These are phyloP conservation scores for Pelosia muscerda DNA, from an alignment of 2,888 invertebrate genomes.

Conservation along the genomic window DNA sequence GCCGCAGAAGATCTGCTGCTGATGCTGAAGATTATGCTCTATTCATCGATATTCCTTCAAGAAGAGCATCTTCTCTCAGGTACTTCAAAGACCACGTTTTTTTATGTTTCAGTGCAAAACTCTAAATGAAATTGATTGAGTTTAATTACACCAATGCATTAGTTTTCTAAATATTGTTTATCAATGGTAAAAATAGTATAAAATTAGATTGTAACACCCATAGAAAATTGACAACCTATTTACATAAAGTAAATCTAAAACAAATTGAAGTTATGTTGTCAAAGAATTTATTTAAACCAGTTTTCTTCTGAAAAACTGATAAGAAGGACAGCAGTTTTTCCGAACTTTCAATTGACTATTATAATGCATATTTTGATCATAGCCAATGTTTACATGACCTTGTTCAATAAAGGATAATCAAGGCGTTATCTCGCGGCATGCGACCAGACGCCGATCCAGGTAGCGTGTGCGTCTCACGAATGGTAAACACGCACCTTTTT, in stretches of 20 bases:
- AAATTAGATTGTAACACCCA: background rate
- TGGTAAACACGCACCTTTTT: background rate
- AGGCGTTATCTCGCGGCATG: conserved; percentile 33
- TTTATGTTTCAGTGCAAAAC: background rate
- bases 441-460: background rate
- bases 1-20: conserved; percentile 79
- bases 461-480: background rate
- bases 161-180: background rate
- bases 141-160: background rate
- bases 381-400: conserved; percentile 30
- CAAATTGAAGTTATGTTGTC: background rate
- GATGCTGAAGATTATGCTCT: conserved; percentile 72
- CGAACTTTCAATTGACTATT: conserved; percentile 22
- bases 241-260: background rate
- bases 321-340: background rate
- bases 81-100: conserved; percentile 46
- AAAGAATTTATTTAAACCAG: background rate
- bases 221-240: background rate
- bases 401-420: conserved; percentile 39
- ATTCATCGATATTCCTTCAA: conserved; percentile 56
- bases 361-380: conserved; percentile 20
- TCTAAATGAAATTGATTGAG: background rate
- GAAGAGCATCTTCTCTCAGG: conserved; percentile 76
- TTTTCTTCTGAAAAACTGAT: background rate
- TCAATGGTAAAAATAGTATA: too few species aligned